Conservation (phyloP, 2,888 invertebrate species). For the Idaea biselata region DNA sequence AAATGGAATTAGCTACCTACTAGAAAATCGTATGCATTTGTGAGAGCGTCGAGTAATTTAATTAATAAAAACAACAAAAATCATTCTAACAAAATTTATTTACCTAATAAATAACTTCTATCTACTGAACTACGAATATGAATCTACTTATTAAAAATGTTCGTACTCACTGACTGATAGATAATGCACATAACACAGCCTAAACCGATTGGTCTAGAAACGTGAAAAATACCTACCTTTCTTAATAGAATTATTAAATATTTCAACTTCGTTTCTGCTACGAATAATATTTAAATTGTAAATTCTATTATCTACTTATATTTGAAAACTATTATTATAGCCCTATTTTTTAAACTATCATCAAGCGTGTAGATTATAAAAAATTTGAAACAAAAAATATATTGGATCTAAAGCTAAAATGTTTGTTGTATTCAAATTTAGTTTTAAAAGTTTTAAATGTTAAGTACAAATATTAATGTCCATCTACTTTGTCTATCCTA, state of each 20-base stretch:
- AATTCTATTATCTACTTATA: neutral
- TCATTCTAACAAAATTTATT: constrained; percentile 56
- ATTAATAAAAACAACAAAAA: constrained; percentile 36
- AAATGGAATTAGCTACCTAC: no score
- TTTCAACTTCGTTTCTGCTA: neutral
- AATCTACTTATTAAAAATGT: neutral
- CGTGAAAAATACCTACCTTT: neutral
- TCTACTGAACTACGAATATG: constrained; percentile 20
- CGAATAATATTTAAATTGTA: neutral
- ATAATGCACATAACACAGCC: neutral
- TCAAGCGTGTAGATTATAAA: neutral
- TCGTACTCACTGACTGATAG: neutral
- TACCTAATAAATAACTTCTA: constrained; percentile 36
- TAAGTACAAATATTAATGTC: constrained; percentile 14
- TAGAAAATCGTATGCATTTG: no score
- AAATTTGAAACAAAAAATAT: neutral
- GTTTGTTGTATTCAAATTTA: constrained; percentile 11
- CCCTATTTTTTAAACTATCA: neutral
- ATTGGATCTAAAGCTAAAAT: neutral
- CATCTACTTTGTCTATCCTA: constrained; percentile 29
- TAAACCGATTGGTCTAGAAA: neutral
- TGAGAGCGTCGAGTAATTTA: neutral
- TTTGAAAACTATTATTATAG: neutral
- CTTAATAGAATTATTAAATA: neutral
- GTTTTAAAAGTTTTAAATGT: constrained; percentile 14